These are phyloP conservation scores for Sympetrum striolatum DNA, from an alignment of 2,888 invertebrate genomes.

Conservation along the genomic window DNA sequence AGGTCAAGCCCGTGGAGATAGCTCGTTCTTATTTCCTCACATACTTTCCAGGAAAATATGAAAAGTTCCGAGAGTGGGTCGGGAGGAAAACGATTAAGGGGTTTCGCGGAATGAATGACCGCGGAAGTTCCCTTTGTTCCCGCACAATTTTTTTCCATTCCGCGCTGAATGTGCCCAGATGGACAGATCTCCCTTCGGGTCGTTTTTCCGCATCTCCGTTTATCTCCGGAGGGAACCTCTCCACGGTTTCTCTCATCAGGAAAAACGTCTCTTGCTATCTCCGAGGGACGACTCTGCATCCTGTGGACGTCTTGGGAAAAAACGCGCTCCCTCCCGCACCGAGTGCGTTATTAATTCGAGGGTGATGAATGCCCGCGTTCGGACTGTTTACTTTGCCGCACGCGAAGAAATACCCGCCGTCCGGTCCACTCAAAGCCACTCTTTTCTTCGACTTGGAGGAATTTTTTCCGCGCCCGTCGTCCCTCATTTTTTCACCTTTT, in stretches of 20 bases:
- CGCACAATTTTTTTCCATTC: neutral
- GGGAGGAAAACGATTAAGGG: neutral
- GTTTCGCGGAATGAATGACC: neutral
- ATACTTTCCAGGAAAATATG: neutral
- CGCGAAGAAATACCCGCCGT: neutral
- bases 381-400: slow-evolving; percentile 27
- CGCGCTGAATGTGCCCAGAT: slow-evolving; percentile 1
- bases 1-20: too few relatives aligned
- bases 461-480: neutral
- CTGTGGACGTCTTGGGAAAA: neutral
- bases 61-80: neutral
- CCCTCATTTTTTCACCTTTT: neutral
- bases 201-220: neutral
- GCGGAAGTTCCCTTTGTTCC: neutral
- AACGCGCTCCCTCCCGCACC: neutral
- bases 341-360: slow-evolving; percentile 27
- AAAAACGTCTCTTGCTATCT: neutral
- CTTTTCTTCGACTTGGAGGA: neutral
- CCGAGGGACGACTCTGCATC: neutral
- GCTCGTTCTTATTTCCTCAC: neutral
- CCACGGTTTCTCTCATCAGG: neutral
- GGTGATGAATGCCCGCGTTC: neutral
- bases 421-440: neutral
- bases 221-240: slow-evolving; percentile 19
- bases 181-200: neutral